Evolutionary conservation across 2,797 vertebrate species (phyloP).

Genomic region (Eospalax fontanierii): DNA sequence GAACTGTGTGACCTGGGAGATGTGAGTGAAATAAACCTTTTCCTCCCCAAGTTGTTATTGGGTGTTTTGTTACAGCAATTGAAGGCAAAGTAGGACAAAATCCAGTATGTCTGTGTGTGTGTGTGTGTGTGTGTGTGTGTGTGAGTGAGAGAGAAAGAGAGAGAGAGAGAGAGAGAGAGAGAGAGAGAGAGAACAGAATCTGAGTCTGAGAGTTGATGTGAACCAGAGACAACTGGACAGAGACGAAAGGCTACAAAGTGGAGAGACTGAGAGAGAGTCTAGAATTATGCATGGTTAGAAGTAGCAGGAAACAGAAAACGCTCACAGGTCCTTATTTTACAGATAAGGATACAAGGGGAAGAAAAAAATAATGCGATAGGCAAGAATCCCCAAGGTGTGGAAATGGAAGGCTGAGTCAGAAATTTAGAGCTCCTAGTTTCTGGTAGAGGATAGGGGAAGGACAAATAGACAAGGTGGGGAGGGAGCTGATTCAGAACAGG

Average conservation of each 20-base stretch:
- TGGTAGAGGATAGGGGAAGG: neutral
- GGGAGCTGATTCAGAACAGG: neutral
- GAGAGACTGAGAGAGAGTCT: neutral
- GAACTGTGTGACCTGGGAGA: no score
- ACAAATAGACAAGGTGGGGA: neutral
- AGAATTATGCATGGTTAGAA: neutral
- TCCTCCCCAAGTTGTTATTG: no score
- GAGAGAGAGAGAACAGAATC: neutral
- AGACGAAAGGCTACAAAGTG: neutral
- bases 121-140: no score
- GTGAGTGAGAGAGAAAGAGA: neutral
- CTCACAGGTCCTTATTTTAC: neutral
- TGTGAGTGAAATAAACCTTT: no score
- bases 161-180: neutral
- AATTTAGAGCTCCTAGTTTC: neutral
- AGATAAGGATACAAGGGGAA: constrained; percentile 5
- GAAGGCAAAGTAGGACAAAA: no score
- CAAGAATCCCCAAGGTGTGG: neutral
- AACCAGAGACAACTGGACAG: neutral
- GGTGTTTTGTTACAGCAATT: no score
- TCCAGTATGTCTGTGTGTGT: neutral
- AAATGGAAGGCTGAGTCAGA: neutral
- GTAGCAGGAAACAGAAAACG: neutral
- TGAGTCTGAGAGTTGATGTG: neutral
- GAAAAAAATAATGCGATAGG: neutral